Conservation (phyloP, 2,888 invertebrate species). For the Leptopilina drosophilae region DNA sequence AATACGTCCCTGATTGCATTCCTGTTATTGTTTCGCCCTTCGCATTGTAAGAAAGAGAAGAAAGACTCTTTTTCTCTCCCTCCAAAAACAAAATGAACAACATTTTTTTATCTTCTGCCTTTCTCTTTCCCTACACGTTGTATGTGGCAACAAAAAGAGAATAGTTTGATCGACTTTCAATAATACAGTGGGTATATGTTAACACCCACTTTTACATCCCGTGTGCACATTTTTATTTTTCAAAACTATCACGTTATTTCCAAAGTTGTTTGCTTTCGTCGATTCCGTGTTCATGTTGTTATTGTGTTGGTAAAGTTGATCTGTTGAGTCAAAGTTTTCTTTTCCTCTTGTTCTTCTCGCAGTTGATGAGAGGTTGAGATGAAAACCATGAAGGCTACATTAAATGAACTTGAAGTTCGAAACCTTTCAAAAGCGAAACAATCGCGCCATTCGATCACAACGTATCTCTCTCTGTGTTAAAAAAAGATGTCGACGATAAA, state of each 20-base stretch:
- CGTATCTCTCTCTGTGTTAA: too few relatives aligned
- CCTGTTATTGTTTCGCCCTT: constrained; percentile 16
- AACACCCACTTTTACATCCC: not conserved
- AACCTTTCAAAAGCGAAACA: not conserved
- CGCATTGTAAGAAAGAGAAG: not conserved
- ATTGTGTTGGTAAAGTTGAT: constrained; percentile 3
- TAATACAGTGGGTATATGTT: constrained; percentile 8
- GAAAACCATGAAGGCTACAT: constrained; percentile 22
- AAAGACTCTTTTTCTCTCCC: too few relatives aligned
- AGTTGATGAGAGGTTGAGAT: not conserved
- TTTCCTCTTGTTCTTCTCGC: not conserved
- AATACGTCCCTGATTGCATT: constrained; percentile 29
- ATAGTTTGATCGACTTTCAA: constrained; percentile 25
- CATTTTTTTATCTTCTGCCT: too few relatives aligned
- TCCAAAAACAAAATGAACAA: too few relatives aligned
- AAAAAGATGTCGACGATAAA: too few relatives aligned
- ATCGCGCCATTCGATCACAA: not conserved
- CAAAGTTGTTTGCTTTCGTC: constrained; percentile 17
- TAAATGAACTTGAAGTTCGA: constrained; percentile 1
- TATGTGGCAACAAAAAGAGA: constrained; percentile 22
- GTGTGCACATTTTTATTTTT: not conserved
- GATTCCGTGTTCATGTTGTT: constrained; percentile 11
- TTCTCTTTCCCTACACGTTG: not conserved
- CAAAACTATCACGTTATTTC: not conserved
- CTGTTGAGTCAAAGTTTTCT: constrained; percentile 9